Base-by-base conservation (phyloP, 2,113 vertebrate species). In the Semnornis frantzii region DNA sequence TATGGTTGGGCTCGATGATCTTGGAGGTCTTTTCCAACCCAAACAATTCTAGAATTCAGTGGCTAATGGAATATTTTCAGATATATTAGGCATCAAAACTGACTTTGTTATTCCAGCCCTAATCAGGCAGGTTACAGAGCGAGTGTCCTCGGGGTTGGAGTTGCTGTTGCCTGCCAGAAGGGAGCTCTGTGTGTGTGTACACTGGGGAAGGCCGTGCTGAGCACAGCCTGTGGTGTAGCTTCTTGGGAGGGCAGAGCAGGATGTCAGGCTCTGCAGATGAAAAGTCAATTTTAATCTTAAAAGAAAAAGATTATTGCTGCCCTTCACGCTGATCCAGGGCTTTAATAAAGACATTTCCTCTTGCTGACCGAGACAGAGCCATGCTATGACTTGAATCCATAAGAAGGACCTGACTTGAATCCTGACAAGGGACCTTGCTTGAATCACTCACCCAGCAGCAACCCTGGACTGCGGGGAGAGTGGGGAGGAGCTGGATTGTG, bases 231-330 rank as follows among this genome's bases (percentile, higher is more conserved):
- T 0, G 0, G 50, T 23, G n/a, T 68, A 1, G 57, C 44, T 33
- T 15, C 58, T 72, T 54, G 31, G 54, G 58, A 87, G 33, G 4
- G 62, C 73, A 57, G 85, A 85, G 64, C 4, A 31, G 48, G 64
- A 33, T 3, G 4, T 74, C 75, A 60, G 78, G 46, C 37, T 91
- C 82, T 64, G 72, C 75, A 81, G 57, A 54, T 75, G 84, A 92
- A 77, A 92, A 85, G 90, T 83, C 93, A 63, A 33, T 94, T 95
- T 90, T 91, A 85, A 82, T 90, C 87, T 92, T 94, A 66, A 92
- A 93, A 95, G 81, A 34, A 83, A 74, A 94, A 82, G 39, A 79
- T 76, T 78, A 83, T 73, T 92, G 77, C 68, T 91, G 82, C 70
- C 86, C 84, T 94, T 96, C 85, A 71, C 79, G 78, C 90, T 89